phyloP scores from a whole-genome alignment of 1,140 invertebrate genomes.

The Cylas formicarius region DNA sequence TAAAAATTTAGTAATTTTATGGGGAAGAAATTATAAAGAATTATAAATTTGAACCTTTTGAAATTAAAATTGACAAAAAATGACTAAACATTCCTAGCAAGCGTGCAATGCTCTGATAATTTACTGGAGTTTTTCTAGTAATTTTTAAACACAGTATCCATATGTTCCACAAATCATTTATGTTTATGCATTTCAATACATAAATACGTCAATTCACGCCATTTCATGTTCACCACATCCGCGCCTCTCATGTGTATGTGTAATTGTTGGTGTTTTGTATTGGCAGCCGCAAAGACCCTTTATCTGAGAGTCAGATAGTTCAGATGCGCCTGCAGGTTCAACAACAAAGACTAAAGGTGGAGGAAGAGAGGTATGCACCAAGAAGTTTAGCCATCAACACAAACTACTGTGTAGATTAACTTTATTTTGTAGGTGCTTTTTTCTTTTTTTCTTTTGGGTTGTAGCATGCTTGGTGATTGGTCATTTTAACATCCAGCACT shows the following conservation, averaged over 20 bases:
- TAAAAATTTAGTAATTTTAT: too few species aligned
- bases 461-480: neutral
- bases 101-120: too few species aligned
- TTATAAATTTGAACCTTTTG: too few species aligned
- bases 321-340: constrained; percentile 65
- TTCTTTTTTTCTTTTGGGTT: neutral
- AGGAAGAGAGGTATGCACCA: constrained; percentile 60
- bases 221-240: too few species aligned
- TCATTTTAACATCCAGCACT: neutral
- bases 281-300: constrained; percentile 39
- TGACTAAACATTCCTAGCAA: too few species aligned
- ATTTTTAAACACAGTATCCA: too few species aligned
- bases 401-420: neutral
- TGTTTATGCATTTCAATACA: too few species aligned
- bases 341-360: constrained; percentile 61
- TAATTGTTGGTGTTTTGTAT: constrained; percentile 26
- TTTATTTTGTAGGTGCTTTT: constrained; percentile 2
- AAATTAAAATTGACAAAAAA: too few species aligned
- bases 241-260: constrained; percentile 20
- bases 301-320: constrained; percentile 63
- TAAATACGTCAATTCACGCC: too few species aligned
- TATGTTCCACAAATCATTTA: too few species aligned
- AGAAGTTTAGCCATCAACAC: constrained; percentile 2
- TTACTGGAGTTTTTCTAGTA: too few species aligned
- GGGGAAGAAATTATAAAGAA: too few species aligned